Base-by-base conservation (phyloP, 2,888 invertebrate genomes). In the Dione vanillae region DNA sequence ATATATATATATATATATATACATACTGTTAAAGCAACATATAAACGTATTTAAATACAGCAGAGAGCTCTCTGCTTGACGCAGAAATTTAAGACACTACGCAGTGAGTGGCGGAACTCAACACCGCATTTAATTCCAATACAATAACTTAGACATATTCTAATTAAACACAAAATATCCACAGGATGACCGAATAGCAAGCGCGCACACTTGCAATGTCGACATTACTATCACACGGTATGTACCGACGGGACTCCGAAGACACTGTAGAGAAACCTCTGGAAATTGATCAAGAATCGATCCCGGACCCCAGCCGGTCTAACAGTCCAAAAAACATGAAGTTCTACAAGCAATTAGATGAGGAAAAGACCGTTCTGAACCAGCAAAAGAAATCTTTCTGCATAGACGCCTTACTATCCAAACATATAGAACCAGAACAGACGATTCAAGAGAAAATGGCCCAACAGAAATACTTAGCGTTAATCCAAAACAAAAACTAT, bases 381-480 rank as follows among this genome's bases (percentile, higher is more conserved):
- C 88, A 86, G 51, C 80, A 77, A 0, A 96, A 96, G 77, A 96
- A 97, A 65, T 97, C 98, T 0, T 98, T 98, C 83, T 97, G 98
- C 83, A 98, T 98, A 77, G 98, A 98, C 82, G 98, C 98, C 0
- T 87, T 98, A 2, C 88, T 98, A 2, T 97, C 97, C 0, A 94
- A 95, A 66, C 88, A 90, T 12, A 79, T 86, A 0, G 84, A 85
- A 58, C 85, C 82, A 10, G 89, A 86, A 37, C 79, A 74, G 14
- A 91, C 89, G 1, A 74, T 88, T 0, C 88, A 87, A 51, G 90
- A 90, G 1, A 83, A 84, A 51, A 82, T 90, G 78, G 78, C 88
- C 0, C 90, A 93, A 5, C 89, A 94, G 35, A 92, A 92, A 62
- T 92, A 88, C 68, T 52, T 93, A 19, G 85, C 86, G 0, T 78